Evolutionary conservation across 2,888 invertebrate genomes (phyloP), one percentile per base, ranked within the genome.

Genomic region (Calameuta filiformis): DNA sequence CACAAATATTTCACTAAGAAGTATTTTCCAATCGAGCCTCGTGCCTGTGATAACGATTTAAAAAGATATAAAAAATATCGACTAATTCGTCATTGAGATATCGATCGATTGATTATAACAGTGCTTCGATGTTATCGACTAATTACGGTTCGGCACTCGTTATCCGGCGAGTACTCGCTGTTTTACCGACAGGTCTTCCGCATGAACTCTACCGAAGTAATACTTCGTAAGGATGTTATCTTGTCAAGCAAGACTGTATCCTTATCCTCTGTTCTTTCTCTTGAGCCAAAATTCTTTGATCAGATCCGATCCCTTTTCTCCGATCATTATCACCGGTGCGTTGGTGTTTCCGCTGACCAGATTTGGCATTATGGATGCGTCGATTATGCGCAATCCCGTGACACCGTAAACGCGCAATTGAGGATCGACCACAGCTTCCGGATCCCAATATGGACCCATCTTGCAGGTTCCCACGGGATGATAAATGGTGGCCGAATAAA

Each of bases 361-460:
- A 83, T 94, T 96, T 0, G 97, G 97, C 96, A 97, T 97, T 34
- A 97, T 96, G 77, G 96, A 96, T 0, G 96, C 97, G 87, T 97
- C 97, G 80, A 96, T 95, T 0, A 97, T 97, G 23, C 97, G 92
- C 6, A 97, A 91, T 0, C 96, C 96, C 82, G 95, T 94, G 0
- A 97, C 93, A 0, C 97, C 97, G 85, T 97, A 96, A 0, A 97
- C 97, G 77, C 95, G 92, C 11, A 97, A 91, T 86, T 96, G 94
- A 2, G 95, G 94, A 89, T 97, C 97, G 0, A 97, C 97, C 0
- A 97, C 97, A 0, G 97, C 97, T 11, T 95, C 95, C 23, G 94
- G 93, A 87, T 97, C 97, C 96, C 96, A 96, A 84, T 95, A 95
- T 0, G 97, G 97, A 0, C 97, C 97, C 97, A 97, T 97, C 89